Conservation (phyloP, 2,113 vertebrate genomes). For the Phrynosoma platyrhinos region DNA sequence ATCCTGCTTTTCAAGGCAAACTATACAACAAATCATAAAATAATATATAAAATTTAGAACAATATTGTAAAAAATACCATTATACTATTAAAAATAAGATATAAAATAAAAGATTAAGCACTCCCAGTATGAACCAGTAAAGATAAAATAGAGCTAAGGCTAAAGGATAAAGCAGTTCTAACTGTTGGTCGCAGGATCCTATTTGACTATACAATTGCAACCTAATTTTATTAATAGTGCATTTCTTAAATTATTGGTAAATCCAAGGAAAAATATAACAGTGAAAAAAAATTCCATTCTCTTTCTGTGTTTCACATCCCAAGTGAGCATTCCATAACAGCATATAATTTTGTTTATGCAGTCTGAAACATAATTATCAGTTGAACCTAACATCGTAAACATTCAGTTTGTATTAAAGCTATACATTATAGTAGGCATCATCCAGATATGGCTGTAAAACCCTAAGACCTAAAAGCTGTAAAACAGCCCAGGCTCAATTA, state of each 20-base stretch:
- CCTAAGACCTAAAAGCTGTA: background rate
- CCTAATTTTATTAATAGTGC: background rate
- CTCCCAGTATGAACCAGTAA: too few relatives aligned
- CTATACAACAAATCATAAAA: too few relatives aligned
- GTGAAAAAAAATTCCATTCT: background rate
- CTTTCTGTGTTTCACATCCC: background rate
- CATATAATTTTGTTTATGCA: background rate
- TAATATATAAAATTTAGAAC: too few relatives aligned
- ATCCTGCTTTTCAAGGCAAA: too few relatives aligned
- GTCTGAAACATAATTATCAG: background rate
- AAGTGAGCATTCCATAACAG: background rate
- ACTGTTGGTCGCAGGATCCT: background rate
- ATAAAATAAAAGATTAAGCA: too few relatives aligned
- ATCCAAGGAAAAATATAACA: background rate
- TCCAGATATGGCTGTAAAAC: background rate
- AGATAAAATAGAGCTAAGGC: too few relatives aligned
- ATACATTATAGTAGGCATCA: background rate
- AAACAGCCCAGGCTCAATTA: background rate
- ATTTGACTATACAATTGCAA: background rate
- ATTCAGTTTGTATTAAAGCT: conserved; percentile 2
- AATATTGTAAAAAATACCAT: too few relatives aligned
- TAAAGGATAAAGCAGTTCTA: background rate
- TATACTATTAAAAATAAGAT: too few relatives aligned
- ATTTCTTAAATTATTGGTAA: background rate
- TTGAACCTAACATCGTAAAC: background rate